Evolutionary conservation across 37 sponge, comb jelly and placozoan species (phyloP).

Genomic region (Theonella swinhoei): DNA sequence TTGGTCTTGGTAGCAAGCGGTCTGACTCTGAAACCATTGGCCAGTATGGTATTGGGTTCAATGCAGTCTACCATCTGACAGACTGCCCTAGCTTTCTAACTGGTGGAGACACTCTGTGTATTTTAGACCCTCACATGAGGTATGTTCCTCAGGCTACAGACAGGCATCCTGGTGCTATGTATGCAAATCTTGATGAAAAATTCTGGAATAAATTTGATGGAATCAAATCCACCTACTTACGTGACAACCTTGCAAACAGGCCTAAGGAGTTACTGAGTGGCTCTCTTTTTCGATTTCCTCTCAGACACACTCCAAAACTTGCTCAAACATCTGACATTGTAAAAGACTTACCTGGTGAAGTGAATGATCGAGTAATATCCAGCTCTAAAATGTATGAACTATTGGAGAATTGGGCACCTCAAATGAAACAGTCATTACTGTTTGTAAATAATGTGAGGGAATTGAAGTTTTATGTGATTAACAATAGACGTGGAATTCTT

Average conservation of each 20-base stretch:
- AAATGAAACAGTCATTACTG: slow-evolving; percentile 44
- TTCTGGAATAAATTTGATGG: slow-evolving; percentile 67
- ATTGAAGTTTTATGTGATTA: slow-evolving; percentile 36
- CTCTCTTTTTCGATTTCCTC: slow-evolving; percentile 70
- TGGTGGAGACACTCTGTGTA: slow-evolving; percentile 30
- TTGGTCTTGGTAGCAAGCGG: slow-evolving; percentile 67
- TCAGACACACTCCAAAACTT: slow-evolving; percentile 34
- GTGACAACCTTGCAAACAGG: neutral
- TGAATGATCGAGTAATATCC: slow-evolving; percentile 3
- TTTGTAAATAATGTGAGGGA: slow-evolving; percentile 51
- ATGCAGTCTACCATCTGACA: slow-evolving; percentile 75
- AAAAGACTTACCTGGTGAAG: neutral
- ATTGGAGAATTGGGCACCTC: slow-evolving; percentile 30
- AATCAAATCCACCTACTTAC: slow-evolving; percentile 43
- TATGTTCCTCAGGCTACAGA: neutral
- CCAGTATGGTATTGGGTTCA: slow-evolving; percentile 77
- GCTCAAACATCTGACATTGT: slow-evolving; percentile 36
- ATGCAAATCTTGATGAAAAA: slow-evolving; percentile 4
- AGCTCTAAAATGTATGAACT: slow-evolving; percentile 1
- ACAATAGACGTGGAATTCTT: neutral
- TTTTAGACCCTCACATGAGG: neutral
- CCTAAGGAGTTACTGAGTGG: slow-evolving; percentile 49
- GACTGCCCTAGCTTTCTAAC: slow-evolving; percentile 69
- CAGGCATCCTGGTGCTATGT: neutral
- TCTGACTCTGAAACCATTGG: slow-evolving; percentile 52